A percentile compares a stretch with the other conserved stretches of the same genome.
Evolutionary conservation across 64 coral and sea anemone genomes (phyloP).

Genomic region (Montipora sp.): DNA sequence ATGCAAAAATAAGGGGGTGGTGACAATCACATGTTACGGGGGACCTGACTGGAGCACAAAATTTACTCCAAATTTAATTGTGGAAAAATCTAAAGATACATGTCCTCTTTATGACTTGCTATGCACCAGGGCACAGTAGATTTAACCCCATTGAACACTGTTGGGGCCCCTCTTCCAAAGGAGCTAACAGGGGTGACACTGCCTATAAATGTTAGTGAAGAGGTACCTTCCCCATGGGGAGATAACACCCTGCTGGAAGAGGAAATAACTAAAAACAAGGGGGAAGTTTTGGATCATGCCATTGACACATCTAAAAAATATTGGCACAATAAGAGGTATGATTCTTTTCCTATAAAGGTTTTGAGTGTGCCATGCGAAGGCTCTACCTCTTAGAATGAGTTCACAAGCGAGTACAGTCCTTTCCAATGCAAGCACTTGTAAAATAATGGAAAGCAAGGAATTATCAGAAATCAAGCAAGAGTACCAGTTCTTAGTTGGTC

Average conservation of each 20-base stretch:
- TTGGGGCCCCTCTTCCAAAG: background rate
- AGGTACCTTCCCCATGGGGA: background rate
- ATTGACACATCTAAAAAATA: background rate
- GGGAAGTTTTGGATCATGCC: background rate
- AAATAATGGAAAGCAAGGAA: background rate
- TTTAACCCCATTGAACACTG: background rate
- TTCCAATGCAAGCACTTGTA: background rate
- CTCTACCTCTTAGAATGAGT: background rate
- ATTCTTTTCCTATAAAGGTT: background rate
- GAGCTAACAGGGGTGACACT: background rate
- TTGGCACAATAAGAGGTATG: background rate
- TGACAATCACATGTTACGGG: background rate
- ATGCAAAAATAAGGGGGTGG: background rate
- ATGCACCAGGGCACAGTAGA: background rate
- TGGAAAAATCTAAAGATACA: background rate
- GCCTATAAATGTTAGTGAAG: background rate
- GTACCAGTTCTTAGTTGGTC: background rate
- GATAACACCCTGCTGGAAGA: background rate
- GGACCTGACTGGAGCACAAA: conserved; percentile 6
- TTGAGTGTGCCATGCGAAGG: background rate
- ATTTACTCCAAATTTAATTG: conserved; percentile 17
- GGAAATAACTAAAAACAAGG: background rate
- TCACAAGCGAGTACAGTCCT: background rate
- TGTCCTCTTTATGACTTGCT: background rate
- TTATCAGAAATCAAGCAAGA: background rate